These are phyloP conservation scores for Heliconius congener DNA, from an alignment of 1,140 invertebrate genomes.

Conservation along the genomic window DNA sequence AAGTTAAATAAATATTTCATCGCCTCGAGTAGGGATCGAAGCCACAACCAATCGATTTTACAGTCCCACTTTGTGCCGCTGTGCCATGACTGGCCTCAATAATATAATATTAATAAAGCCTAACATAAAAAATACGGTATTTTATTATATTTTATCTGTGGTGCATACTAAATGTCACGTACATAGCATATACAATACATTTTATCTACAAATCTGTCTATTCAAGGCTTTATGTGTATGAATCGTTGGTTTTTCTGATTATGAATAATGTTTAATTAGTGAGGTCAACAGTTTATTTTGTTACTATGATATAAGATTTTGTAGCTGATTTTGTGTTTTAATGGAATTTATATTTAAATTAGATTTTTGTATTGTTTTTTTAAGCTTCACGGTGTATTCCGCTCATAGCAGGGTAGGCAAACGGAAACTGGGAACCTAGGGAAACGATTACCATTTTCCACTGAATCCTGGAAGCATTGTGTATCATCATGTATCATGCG, in stretches of 20 bases:
- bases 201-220: constrained; percentile 1
- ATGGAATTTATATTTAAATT: background rate
- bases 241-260: constrained; percentile 1
- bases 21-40: too few relatives aligned
- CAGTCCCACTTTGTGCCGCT: too few relatives aligned
- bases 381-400: too few relatives aligned
- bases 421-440: too few relatives aligned
- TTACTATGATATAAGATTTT: background rate
- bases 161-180: constrained; percentile 15
- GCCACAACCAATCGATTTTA: too few relatives aligned
- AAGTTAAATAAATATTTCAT: too few relatives aligned
- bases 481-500: too few relatives aligned
- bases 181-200: background rate
- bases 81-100: too few relatives aligned
- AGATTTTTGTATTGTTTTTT: too few relatives aligned
- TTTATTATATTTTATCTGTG: constrained; percentile 22
- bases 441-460: too few relatives aligned
- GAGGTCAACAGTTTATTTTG: constrained; percentile 4
- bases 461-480: too few relatives aligned
- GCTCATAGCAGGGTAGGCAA: too few relatives aligned
- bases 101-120: background rate
- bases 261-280: background rate
- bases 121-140: background rate
- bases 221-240: background rate
- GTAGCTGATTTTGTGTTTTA: background rate